Evolutionary conservation across 2,113 vertebrate species (phyloP).

Genomic region (Naja naja): DNA sequence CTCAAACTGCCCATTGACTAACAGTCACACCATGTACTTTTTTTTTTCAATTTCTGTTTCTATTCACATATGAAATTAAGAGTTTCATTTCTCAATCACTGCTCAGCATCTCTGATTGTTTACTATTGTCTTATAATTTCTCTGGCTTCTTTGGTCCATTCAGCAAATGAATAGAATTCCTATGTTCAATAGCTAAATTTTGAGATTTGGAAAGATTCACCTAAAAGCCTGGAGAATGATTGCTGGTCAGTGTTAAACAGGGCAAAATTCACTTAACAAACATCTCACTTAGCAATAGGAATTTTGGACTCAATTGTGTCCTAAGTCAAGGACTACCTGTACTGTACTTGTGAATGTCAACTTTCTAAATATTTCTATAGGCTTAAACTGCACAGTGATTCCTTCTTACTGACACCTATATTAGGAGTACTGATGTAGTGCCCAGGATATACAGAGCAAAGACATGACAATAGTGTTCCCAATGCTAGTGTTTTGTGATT

Average conservation of each 20-base stretch:
- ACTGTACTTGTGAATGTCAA: not conserved
- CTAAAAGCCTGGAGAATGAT: not conserved
- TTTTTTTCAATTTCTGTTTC: not conserved
- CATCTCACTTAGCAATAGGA: too few species aligned
- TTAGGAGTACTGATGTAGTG: not conserved
- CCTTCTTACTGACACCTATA: not conserved
- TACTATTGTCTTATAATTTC: not conserved
- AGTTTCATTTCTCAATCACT: not conserved
- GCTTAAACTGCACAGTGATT: not conserved
- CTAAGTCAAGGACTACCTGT: too few species aligned
- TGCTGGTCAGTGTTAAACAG: not conserved
- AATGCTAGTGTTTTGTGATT: constrained; percentile 52
- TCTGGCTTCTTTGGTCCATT: not conserved
- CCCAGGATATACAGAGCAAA: not conserved
- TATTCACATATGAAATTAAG: not conserved
- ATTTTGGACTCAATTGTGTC: too few species aligned
- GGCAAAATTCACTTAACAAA: too few species aligned
- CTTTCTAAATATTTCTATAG: not conserved
- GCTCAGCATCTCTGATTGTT: not conserved
- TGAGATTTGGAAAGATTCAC: not conserved
- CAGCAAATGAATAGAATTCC: not conserved
- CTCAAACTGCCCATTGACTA: not conserved
- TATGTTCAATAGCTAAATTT: not conserved
- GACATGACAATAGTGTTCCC: constrained; percentile 15
- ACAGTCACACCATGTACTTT: not conserved